Percentiles rank a stretch among this genome's conserved stretches.
Conservation (phyloP, 1,140 invertebrate species). For the Drosophila lacertosa region DNA sequence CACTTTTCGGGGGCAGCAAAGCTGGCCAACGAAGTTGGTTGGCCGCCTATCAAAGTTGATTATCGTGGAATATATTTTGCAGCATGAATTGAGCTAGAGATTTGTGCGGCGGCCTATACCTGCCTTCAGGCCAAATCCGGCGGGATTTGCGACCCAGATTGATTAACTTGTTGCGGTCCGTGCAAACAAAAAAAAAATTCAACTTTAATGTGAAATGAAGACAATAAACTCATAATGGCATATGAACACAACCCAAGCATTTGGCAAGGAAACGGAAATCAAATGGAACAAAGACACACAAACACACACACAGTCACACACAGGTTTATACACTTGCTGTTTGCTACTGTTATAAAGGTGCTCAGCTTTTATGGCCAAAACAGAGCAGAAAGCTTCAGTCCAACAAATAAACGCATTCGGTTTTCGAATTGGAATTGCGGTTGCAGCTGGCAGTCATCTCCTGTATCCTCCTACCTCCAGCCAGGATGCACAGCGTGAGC, state of each 20-base stretch:
- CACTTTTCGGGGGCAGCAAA: conserved; percentile 54
- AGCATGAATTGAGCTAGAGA: conserved; percentile 66
- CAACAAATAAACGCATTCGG: conserved; percentile 65
- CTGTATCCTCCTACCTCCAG: not conserved
- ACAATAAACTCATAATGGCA: conserved; percentile 50
- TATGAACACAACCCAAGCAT: conserved; percentile 9
- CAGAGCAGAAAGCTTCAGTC: conserved; percentile 6
- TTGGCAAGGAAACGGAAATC: conserved; percentile 50
- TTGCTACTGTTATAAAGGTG: conserved; percentile 57
- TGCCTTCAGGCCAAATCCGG: conserved; percentile 68
- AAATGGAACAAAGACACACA: conserved; percentile 33
- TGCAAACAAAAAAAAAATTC: conserved; percentile 52
- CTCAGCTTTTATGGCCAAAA: conserved; percentile 48
- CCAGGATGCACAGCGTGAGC: conserved; percentile 1
- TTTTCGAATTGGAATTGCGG: conserved; percentile 61
- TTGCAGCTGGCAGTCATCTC: conserved; percentile 51
- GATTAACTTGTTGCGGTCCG: conserved; percentile 68
- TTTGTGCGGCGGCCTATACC: conserved; percentile 71
- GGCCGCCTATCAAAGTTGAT: conserved; percentile 82
- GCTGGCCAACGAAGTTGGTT: conserved; percentile 27
- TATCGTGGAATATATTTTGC: conserved; percentile 77
- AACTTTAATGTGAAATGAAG: conserved; percentile 60
- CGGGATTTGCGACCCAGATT: conserved; percentile 69
- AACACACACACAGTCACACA: conserved; percentile 12
- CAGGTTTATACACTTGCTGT: too few relatives aligned